phyloP scores from a whole-genome alignment of 2,888 invertebrate species.

The Ochropleura plecta region DNA sequence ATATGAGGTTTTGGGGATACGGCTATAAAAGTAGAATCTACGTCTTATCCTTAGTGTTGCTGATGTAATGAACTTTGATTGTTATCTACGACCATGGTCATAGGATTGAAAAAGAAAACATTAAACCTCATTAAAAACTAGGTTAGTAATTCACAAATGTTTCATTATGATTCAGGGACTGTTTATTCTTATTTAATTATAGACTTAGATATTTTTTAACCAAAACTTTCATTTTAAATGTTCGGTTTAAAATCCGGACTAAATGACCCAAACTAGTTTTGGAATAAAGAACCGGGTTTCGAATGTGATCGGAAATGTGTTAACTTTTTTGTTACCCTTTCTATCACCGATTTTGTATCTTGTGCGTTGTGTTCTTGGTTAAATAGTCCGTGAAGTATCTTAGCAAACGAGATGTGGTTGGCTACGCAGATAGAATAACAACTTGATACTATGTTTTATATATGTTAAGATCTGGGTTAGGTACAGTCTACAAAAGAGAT shows the following conservation, averaged over 20 bases:
- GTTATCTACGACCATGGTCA: neutral
- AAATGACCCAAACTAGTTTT: conserved; percentile 20
- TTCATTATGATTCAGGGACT: neutral
- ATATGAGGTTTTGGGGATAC: neutral
- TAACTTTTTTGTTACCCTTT: neutral
- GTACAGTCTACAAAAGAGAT: neutral
- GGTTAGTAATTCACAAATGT: neutral
- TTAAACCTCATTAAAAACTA: neutral
- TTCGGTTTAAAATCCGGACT: too few species aligned
- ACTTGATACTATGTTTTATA: conserved; percentile 39
- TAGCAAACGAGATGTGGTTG: conserved; percentile 41
- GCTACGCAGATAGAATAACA: conserved; percentile 38
- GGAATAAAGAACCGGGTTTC: neutral
- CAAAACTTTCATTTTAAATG: conserved; percentile 6
- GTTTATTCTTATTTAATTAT: neutral
- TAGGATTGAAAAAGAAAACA: neutral
- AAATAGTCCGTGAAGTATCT: conserved; percentile 57
- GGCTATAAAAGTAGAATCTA: neutral
- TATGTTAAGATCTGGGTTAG: conserved; percentile 37
- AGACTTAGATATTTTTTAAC: neutral
- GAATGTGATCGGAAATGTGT: neutral
- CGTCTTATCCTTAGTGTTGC: neutral
- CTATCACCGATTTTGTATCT: neutral
- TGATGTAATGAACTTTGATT: neutral
- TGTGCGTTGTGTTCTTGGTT: conserved; percentile 8